Base-by-base conservation (phyloP, 2,113 vertebrate genomes). In the Craseonycteris thonglongyai region DNA sequence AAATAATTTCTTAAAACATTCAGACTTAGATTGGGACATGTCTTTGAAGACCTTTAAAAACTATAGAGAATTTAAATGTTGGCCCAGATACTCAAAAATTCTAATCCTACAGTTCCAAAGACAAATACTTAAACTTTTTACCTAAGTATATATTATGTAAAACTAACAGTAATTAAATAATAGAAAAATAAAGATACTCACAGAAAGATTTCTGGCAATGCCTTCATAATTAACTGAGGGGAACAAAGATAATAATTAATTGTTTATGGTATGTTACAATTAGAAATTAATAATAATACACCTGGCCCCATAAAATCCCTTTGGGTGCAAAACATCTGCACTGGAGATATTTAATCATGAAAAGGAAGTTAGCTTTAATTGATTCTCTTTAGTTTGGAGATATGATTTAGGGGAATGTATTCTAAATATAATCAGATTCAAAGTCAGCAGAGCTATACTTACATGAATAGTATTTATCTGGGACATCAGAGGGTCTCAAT, bases 381-480 rank as follows among this genome's bases (percentile, higher is more conserved):
- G 19, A 79, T 68, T 30, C 10, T 26, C 30, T 76, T 54, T 40
- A 15, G 4, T 66, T 38, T 78, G 75, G 24, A 74, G 24, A 61
- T 1, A 80, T 15, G 56, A 94, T 65, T 89, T 66, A 51, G 30
- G 88, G 26, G 28, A 74, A 65, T 28, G 6, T 61, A 54, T 49
- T 84, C 14, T 72, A 65, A 59, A 59, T n/a, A 59, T 7, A 78
- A 81, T 16, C 14, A 49, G 19, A 83, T 61, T 33, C 40, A 40
- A 66, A 56, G 47, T 63, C 68, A 83, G 4, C 13, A 76, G 18
- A 92, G 88, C 96, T 79, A 63, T 97, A 99, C 99, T 99, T 98
- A 99, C 99, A 99, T 96, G 99, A 98, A 96, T 98, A 99, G 98
- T 98, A 99, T 78, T 99, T 98, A 92, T 99, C 98, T 56, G 99